Evolutionary conservation across 64 coral and sea anemone species (phyloP).

Genomic region (Pachyseris speciosa): DNA sequence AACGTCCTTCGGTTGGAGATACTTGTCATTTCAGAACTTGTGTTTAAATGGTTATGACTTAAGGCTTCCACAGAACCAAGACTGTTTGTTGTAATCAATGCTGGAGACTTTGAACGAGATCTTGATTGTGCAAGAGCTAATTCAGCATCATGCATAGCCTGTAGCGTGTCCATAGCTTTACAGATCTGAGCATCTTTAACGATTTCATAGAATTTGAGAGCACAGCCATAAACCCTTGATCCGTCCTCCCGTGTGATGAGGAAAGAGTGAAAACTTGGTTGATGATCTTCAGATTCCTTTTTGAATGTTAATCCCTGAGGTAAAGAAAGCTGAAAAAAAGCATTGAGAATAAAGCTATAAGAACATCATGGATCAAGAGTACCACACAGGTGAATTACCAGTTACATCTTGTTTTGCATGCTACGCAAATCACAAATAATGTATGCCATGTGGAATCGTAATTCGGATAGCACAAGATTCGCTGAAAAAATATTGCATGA

Average conservation of each 20-base stretch:
- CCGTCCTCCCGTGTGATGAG: constrained; percentile 98
- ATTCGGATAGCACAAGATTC: no score
- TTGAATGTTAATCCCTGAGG: constrained; percentile 84
- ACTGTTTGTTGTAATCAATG: constrained; percentile 7
- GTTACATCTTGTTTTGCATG: no score
- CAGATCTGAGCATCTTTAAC: constrained; percentile 84
- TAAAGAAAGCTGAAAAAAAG: constrained; percentile 75
- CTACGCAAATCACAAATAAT: no score
- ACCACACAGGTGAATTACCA: no score
- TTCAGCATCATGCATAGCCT: constrained; percentile 94
- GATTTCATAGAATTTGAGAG: constrained; percentile 89
- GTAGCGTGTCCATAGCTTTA: constrained; percentile 90
- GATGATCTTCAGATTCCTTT: constrained; percentile 79
- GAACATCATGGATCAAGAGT: no score
- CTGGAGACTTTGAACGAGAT: constrained; percentile 73
- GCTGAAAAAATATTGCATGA: no score
- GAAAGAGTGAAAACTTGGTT: constrained; percentile 89
- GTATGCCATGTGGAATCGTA: no score
- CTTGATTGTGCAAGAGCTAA: constrained; percentile 60
- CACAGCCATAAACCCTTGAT: constrained; percentile 91
- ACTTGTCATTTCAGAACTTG: constrained; percentile 8
- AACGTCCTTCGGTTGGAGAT: constrained; percentile 68
- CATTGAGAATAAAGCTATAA: neutral
- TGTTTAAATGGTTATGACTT: neutral
- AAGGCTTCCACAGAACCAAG: neutral